Evolutionary conservation across 2,113 vertebrate species (phyloP).

Genomic region (Desmodus rotundus): DNA sequence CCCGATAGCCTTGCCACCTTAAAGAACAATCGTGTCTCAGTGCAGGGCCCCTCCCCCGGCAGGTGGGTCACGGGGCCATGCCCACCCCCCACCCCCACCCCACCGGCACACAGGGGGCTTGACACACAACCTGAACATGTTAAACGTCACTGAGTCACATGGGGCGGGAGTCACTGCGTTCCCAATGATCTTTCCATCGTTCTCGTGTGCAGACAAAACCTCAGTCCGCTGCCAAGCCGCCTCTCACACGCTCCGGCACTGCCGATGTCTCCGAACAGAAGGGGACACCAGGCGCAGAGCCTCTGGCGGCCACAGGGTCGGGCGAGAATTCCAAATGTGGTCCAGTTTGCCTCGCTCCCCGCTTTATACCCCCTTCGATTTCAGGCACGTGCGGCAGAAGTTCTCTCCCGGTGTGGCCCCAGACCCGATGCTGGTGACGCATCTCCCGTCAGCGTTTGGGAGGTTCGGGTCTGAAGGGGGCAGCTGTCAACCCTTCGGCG

Average conservation of each 20-base stretch:
- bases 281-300: background rate
- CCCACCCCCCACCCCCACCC: no score
- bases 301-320: no score
- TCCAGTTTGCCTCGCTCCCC: no score
- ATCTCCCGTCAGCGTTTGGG: accelerated
- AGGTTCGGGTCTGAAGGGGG: accelerated
- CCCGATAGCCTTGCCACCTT: background rate
- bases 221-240: accelerated
- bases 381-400: accelerated
- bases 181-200: no score
- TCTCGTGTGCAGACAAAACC: accelerated
- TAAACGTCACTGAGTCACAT: accelerated
- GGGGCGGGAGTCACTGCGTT: accelerated
- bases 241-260: no score
- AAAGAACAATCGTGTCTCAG: accelerated
- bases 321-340: no score
- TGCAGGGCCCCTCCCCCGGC: accelerated
- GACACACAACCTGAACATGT: accelerated
- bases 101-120: accelerated
- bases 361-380: accelerated
- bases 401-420: accelerated
- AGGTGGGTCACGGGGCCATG: background rate
- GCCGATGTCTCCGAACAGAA: background rate
- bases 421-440: accelerated
- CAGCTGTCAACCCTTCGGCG: background rate